Evolutionary conservation across 2,888 invertebrate genomes (phyloP).

Genomic region (Rosalia funebris): DNA sequence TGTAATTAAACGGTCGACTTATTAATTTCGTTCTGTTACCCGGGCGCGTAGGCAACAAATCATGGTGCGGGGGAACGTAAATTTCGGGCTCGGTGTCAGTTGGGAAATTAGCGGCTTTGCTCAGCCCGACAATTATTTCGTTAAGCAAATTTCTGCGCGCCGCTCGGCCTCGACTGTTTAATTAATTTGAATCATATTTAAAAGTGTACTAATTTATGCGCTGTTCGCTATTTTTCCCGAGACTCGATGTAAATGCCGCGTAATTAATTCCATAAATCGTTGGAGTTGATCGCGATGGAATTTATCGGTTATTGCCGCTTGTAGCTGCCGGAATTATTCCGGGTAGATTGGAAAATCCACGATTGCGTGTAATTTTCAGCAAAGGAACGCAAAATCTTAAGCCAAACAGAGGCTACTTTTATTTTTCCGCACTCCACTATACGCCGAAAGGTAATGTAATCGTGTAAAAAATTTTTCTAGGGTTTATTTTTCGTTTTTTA

Average conservation of each 20-base stretch:
- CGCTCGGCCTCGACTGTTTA: background rate
- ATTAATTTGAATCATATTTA: conserved; percentile 20
- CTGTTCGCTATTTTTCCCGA: conserved; percentile 5
- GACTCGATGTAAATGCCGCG: background rate
- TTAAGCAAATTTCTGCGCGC: conserved; percentile 16
- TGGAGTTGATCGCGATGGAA: background rate
- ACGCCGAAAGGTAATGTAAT: too few species aligned
- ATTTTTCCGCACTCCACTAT: too few species aligned
- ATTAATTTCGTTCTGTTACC: conserved; percentile 38
- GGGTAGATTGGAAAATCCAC: background rate
- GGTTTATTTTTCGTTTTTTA: too few species aligned
- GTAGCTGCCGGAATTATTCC: background rate
- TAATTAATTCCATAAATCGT: conserved; percentile 10
- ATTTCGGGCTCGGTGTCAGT: conserved; percentile 28
- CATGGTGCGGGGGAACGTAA: conserved; percentile 22
- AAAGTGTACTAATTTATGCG: conserved; percentile 7
- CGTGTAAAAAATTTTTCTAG: too few species aligned
- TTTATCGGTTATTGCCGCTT: background rate
- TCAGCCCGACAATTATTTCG: conserved; percentile 30
- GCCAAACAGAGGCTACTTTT: too few species aligned
- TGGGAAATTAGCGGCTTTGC: conserved; percentile 36
- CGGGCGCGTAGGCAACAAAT: conserved; percentile 38
- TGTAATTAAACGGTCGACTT: conserved; percentile 46
- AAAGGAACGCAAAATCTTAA: too few species aligned
- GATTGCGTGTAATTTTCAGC: too few species aligned